Conservation (phyloP, 2,113 vertebrate genomes). For the Sebastes schlegelii region DNA sequence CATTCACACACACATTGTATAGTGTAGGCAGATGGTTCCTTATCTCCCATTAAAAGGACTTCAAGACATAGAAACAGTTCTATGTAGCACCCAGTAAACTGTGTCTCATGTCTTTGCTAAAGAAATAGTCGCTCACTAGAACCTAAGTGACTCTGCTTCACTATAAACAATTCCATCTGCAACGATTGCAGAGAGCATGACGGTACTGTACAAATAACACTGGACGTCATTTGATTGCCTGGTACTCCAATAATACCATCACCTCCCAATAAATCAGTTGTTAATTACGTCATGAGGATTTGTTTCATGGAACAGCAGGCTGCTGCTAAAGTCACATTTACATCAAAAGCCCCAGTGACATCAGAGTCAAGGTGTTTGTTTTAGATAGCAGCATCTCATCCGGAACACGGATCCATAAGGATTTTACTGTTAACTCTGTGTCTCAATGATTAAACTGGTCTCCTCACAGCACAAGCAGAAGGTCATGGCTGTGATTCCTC, state of each 20-base stretch:
- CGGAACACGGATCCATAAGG: neutral
- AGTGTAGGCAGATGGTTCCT: neutral
- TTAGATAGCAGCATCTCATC: constrained; percentile 2
- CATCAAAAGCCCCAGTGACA: constrained; percentile 9
- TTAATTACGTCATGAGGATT: neutral
- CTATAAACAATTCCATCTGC: neutral
- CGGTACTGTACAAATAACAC: constrained; percentile 4
- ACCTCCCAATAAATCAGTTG: neutral
- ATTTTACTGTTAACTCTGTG: neutral
- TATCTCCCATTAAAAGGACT: neutral
- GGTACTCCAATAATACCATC: neutral
- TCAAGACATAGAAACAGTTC: neutral
- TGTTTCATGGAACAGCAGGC: neutral
- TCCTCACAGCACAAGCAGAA: too few relatives aligned
- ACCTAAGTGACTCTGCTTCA: neutral
- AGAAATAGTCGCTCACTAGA: neutral
- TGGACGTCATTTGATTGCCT: constrained; percentile 7
- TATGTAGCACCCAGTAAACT: neutral
- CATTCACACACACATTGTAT: neutral
- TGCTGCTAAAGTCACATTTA: neutral
- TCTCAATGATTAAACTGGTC: neutral
- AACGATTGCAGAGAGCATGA: neutral
- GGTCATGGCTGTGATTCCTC: neutral
- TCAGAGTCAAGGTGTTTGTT: neutral
- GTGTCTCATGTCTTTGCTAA: neutral